Conservation (phyloP, 2,888 invertebrate genomes). For the Gisinianus flammeolus region DNA sequence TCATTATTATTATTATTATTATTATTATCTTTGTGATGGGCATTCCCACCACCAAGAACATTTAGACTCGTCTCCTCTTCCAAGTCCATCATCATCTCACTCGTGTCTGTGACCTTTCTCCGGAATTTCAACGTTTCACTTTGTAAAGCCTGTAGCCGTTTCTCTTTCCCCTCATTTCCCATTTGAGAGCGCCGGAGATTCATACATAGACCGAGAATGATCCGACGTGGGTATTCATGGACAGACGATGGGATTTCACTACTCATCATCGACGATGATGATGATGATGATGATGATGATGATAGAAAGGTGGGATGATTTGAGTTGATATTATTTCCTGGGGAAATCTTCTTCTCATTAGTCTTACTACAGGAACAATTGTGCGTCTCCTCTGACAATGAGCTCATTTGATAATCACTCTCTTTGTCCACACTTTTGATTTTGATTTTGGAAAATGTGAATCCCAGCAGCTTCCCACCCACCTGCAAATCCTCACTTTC, state of each 20-base stretch:
- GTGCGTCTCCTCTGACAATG: too few relatives aligned
- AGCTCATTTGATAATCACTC: too few relatives aligned
- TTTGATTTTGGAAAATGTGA: too few relatives aligned
- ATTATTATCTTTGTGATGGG: constrained; percentile 25
- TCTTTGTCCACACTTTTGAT: too few relatives aligned
- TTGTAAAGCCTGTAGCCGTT: constrained; percentile 9
- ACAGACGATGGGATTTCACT: constrained; percentile 39
- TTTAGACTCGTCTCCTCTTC: too few relatives aligned
- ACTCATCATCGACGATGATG: neutral
- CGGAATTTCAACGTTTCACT: constrained; percentile 28
- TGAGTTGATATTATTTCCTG: too few relatives aligned
- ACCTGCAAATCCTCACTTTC: neutral
- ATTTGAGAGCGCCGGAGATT: constrained; percentile 17
- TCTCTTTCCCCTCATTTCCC: constrained; percentile 17
- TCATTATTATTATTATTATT: neutral
- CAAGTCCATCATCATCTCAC: too few relatives aligned
- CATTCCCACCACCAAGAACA: neutral
- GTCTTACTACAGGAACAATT: too few relatives aligned
- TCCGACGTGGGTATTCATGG: constrained; percentile 50
- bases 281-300: too few relatives aligned
- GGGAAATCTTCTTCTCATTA: too few relatives aligned
- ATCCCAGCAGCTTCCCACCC: neutral
- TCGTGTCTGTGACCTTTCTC: constrained; percentile 27
- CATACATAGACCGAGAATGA: constrained; percentile 48
- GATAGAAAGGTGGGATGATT: too few relatives aligned